Conservation (phyloP, 2,888 invertebrate species). For the Nephrocerus scutellatus region DNA sequence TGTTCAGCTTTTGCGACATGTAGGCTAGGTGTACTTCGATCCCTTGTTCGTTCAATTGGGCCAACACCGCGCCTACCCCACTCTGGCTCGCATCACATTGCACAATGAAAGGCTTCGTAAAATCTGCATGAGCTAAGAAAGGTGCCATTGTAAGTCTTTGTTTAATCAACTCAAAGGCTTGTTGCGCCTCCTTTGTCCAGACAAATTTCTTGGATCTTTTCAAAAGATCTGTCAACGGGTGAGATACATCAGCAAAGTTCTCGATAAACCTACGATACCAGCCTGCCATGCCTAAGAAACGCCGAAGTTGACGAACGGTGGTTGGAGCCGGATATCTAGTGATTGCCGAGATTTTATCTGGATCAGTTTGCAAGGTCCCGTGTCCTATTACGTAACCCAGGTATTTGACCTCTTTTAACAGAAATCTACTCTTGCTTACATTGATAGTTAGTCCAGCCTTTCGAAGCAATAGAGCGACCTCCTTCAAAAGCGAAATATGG, state of each 20-base stretch:
- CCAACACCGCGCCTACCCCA: conserved; percentile 13
- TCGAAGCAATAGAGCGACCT: no score
- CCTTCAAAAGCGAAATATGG: no score
- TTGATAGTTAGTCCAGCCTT: no score
- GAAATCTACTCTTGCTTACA: no score
- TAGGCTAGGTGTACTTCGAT: conserved; percentile 12
- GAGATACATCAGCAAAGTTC: conserved; percentile 1
- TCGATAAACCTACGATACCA: conserved; percentile 4
- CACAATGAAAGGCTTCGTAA: conserved; percentile 12
- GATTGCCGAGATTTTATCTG: no score
- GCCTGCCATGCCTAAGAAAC: conserved; percentile 3
- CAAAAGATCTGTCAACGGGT: conserved; percentile 4
- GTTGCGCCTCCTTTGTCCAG: conserved; percentile 2
- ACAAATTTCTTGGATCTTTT: background rate
- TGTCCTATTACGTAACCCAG: no score
- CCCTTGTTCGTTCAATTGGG: conserved; percentile 12
- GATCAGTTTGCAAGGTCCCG: no score
- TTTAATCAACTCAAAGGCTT: conserved; percentile 11
- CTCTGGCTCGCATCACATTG: conserved; percentile 14
- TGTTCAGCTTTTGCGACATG: conserved; percentile 18
- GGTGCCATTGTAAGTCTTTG: conserved; percentile 9
- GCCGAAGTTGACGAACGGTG: background rate
- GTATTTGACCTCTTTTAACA: no score
- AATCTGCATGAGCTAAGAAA: conserved; percentile 11
- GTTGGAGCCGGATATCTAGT: background rate